Conservation (phyloP, 2,797 vertebrate species). For the Graptemys geographica region DNA sequence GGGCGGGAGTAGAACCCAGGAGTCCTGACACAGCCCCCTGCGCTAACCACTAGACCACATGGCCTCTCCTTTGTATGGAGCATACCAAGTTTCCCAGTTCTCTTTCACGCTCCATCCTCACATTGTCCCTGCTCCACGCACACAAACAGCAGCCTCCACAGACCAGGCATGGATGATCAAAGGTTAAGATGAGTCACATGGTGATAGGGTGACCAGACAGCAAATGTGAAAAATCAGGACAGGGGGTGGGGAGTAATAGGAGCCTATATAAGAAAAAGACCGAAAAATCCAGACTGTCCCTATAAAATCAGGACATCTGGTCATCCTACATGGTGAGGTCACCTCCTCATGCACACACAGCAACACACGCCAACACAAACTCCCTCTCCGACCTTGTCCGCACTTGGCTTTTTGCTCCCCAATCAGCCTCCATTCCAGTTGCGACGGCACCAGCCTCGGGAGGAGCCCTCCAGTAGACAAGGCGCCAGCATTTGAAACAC, state of each 20-base stretch:
- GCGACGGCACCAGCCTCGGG: not conserved
- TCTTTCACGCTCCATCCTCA: not conserved
- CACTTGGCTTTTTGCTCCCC: not conserved
- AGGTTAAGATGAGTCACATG: not conserved
- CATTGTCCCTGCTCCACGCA: too few species aligned
- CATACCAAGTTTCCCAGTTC: too few species aligned
- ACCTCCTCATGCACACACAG: not conserved
- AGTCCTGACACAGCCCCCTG: not conserved
- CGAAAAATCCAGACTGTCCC: too few species aligned
- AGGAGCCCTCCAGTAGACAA: not conserved
- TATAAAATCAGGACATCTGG: too few species aligned
- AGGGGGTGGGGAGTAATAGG: too few species aligned
- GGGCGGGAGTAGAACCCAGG: too few species aligned
- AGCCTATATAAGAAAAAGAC: too few species aligned
- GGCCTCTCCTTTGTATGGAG: not conserved
- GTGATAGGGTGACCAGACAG: too few species aligned
- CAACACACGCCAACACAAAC: not conserved
- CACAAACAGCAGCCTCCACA: not conserved
- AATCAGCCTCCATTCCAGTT: not conserved
- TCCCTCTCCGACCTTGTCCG: accelerated
- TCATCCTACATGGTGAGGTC: not conserved
- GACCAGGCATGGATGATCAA: not conserved
- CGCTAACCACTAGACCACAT: not conserved
- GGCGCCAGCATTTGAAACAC: not conserved
- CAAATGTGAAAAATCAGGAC: too few species aligned